Conservation (phyloP, 2,113 vertebrate genomes). For the Hucho hucho region DNA sequence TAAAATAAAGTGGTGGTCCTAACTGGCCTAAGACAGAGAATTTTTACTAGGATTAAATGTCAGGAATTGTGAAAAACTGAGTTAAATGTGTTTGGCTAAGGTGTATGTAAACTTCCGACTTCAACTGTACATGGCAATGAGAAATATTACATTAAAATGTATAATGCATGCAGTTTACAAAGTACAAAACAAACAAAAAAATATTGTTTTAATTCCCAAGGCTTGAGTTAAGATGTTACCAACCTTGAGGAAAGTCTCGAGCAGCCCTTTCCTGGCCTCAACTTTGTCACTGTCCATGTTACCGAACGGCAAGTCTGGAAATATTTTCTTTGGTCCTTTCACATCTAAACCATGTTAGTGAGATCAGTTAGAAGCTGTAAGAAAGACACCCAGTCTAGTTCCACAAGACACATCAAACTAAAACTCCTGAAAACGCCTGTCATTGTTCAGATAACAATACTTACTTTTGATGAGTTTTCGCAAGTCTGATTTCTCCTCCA, state of each 20-base stretch:
- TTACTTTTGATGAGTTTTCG: constrained; percentile 94
- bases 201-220: no score
- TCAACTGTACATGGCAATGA: neutral
- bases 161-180: neutral
- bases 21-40: no score
- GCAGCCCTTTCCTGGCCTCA: constrained; percentile 89
- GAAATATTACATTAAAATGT: neutral
- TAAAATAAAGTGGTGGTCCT: no score
- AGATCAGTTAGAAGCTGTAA: neutral
- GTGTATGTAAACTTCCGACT: no score
- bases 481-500: constrained; percentile 90
- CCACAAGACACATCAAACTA: neutral
- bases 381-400: neutral
- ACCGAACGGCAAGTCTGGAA: constrained; percentile 96
- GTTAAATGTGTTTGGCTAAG: no score
- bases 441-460: constrained; percentile 34
- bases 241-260: constrained; percentile 91
- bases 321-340: constrained; percentile 97
- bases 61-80: no score
- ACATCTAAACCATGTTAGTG: constrained; percentile 76
- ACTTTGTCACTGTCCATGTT: constrained; percentile 99
- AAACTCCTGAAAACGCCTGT: neutral
- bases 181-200: no score
- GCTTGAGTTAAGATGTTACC: constrained; percentile 1
- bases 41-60: no score